These are phyloP conservation scores for Drosophila teissieri DNA, from an alignment of 1,140 invertebrate species.

Conservation along the genomic window DNA sequence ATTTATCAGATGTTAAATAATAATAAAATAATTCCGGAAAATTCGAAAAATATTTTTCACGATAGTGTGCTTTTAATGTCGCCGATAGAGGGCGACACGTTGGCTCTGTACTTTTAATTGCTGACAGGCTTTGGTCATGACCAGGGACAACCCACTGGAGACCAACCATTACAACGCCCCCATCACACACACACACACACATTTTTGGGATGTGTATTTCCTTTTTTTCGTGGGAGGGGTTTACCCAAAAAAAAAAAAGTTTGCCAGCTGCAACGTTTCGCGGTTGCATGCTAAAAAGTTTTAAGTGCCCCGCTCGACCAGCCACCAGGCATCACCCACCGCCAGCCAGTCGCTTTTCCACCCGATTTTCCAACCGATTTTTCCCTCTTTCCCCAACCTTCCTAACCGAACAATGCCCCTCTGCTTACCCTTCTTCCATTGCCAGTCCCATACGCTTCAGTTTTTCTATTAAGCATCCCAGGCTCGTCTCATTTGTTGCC, in stretches of 20 bases:
- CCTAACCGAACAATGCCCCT: not conserved
- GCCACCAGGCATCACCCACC: conserved; percentile 13
- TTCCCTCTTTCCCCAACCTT: not conserved
- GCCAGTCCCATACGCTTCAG: conserved; percentile 65
- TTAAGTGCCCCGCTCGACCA: conserved; percentile 74
- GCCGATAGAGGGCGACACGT: conserved; percentile 12
- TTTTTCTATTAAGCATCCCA: conserved; percentile 76
- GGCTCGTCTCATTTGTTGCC: conserved; percentile 79
- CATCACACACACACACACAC: not conserved
- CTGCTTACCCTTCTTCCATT: conserved; percentile 11
- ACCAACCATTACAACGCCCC: conserved; percentile 18
- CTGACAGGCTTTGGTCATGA: conserved; percentile 53
- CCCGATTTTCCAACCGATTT: conserved; percentile 18
- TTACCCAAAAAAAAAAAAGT: conserved; percentile 59
- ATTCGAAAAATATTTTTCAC: no score
- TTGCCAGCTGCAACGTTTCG: conserved; percentile 66
- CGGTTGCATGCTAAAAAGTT: conserved; percentile 80
- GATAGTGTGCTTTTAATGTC: conserved; percentile 3
- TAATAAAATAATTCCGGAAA: no score
- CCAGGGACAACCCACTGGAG: conserved; percentile 23
- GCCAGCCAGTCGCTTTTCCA: conserved; percentile 8
- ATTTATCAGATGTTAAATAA: no score
- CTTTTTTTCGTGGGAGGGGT: conserved; percentile 1
- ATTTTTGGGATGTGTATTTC: not conserved
- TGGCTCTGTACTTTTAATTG: conserved; percentile 55